Percentiles rank a stretch among this genome's conserved stretches.
phyloP scores from a whole-genome alignment of 2,797 vertebrate genomes.

The Clarias laeviceps region DNA sequence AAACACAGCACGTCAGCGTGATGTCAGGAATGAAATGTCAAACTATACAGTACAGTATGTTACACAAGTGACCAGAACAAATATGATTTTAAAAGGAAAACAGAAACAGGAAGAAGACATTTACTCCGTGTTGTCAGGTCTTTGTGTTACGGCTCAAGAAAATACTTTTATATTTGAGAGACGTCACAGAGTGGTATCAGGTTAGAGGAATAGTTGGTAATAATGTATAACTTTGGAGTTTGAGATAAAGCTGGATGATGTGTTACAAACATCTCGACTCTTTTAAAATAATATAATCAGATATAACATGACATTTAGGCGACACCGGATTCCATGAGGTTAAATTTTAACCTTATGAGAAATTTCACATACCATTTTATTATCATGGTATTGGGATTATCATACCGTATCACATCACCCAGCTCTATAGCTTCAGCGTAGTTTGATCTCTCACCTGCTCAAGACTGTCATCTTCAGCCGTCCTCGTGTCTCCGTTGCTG shows the following conservation, averaged over 20 bases:
- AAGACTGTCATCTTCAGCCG: conserved; percentile 87
- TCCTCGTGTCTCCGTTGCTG: conserved; percentile 89
- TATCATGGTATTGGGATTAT: not conserved
- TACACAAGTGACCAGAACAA: not conserved
- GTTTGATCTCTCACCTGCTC: conserved; percentile 81
- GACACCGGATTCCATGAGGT: not conserved
- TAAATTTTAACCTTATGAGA: not conserved
- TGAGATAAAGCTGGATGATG: not conserved
- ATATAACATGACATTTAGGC: not conserved
- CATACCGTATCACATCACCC: not conserved
- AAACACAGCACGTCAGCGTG: conserved; percentile 40
- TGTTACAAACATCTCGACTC: not conserved
- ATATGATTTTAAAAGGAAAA: not conserved
- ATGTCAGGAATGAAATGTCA: conserved; percentile 30
- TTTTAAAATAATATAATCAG: no score
- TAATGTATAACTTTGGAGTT: not conserved
- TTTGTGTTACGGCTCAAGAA: not conserved
- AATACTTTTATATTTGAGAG: not conserved
- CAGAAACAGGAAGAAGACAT: not conserved
- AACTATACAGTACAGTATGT: not conserved
- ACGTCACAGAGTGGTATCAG: not conserved
- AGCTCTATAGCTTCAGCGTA: not conserved
- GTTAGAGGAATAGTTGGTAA: not conserved
- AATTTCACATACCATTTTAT: not conserved
- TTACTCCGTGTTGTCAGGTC: not conserved